A percentile compares a stretch with the other conserved stretches of the same genome.
These are phyloP conservation scores for Arnoldichthys spilopterus DNA, from an alignment of 2,797 vertebrate genomes.

Conservation along the genomic window DNA sequence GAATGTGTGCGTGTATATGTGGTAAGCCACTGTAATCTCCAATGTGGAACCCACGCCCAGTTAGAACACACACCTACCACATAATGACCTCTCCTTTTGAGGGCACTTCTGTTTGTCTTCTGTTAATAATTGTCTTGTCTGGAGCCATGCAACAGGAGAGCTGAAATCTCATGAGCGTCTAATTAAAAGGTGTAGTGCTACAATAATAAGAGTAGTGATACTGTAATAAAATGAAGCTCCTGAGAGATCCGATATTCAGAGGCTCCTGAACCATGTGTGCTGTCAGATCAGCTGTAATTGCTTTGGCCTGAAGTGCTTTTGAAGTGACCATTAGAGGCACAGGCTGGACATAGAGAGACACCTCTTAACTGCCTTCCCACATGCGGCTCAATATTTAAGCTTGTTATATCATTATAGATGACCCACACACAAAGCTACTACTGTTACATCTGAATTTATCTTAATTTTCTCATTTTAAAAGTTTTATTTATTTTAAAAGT, in stretches of 20 bases:
- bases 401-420: neutral
- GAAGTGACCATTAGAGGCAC: neutral
- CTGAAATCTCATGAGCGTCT: neutral
- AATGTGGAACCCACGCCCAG: slow-evolving; percentile 5
- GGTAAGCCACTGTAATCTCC: neutral
- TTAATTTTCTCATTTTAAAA: no score
- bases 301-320: neutral
- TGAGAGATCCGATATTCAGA: slow-evolving; percentile 15
- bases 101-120: slow-evolving; percentile 24
- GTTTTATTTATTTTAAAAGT: no score
- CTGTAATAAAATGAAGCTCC: neutral
- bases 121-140: slow-evolving; percentile 39
- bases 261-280: neutral
- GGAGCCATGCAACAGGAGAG: neutral
- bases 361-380: neutral
- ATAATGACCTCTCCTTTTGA: slow-evolving; percentile 28
- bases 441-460: no score
- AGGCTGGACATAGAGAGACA: neutral
- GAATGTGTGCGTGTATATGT: neutral
- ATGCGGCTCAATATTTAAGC: neutral
- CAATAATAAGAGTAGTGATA: no score
- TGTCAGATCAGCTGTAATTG: neutral
- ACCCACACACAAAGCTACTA: neutral
- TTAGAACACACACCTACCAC: slow-evolving; percentile 18
- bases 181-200: neutral